Base-by-base conservation (phyloP, 2,888 invertebrate genomes). In the Oscheius myriophilus region DNA sequence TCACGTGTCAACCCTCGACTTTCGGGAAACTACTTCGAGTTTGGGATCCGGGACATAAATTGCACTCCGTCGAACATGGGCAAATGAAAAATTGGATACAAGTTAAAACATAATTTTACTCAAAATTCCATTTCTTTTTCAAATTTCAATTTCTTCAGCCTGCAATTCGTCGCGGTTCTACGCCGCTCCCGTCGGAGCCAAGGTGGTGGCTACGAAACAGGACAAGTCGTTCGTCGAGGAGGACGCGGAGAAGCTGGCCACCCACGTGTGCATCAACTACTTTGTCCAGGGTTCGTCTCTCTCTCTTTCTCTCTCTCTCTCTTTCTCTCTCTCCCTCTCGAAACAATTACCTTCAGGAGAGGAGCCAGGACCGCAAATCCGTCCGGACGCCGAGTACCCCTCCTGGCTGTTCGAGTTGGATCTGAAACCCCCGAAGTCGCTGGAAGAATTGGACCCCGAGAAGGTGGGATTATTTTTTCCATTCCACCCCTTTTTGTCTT, bases 311-410 rank as follows among this genome's bases (percentile, higher is more conserved):
- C n/a, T n/a, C n/a, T n/a, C n/a, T n/a, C n/a, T n/a, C n/a, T n/a
- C n/a, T n/a, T n/a, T n/a, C n/a, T n/a, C n/a, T 6, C 21, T n/a
- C 21, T 21, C 26, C 23, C 3, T 11, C 14, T 43, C 21, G 11
- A 53, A 46, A 6, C 45, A 16, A 14, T 26, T n/a, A 25, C 39
- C 21, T 67, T 55, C 42, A 73, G 88, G 88, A 3, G 81, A 84
- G 23, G 88, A 88, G 70, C 88, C 88, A 0, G 88, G 89, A 54
- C 88, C 88, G 2, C 81, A 85, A 61, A 80, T 89, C 39, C 86
- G 86, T 55, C 83, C 87, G 7, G 87, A 89, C 72, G 82, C 83
- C 21, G 88, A 88, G 69, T 89, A 89, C 72, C 89, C 89, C 1
- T 85, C 86, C 11, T 89, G 89, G 89, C 67, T 86, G 26, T 85